These are phyloP conservation scores for Metallyticus violacea DNA, from an alignment of 2,888 invertebrate species.

Conservation along the genomic window DNA sequence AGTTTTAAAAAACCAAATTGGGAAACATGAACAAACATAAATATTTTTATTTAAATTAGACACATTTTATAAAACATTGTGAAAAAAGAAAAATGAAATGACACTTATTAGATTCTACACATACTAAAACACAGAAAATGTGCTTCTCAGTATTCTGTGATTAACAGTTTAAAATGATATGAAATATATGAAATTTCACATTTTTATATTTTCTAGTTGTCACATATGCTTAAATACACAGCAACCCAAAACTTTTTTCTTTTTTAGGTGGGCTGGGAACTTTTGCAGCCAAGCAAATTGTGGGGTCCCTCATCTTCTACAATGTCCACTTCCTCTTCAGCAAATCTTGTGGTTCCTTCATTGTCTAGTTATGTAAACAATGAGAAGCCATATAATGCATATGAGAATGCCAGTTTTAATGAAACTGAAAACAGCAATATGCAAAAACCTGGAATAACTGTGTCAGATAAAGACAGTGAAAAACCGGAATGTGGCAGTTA, in stretches of 20 bases:
- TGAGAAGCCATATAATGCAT: not conserved
- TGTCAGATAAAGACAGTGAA: not conserved
- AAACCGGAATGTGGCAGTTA: not conserved
- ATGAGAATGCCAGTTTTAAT: not conserved
- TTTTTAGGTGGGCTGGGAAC: constrained; percentile 1
- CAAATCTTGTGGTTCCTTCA: not conserved
- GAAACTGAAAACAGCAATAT: not conserved
- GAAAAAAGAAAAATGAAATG: too few relatives aligned
- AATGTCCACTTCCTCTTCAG: not conserved
- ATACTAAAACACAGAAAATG: not conserved
- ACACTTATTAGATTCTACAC: too few relatives aligned
- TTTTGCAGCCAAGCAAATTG: not conserved
- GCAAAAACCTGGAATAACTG: not conserved
- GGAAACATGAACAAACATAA: too few relatives aligned
- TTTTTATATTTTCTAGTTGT: not conserved
- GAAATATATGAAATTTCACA: not conserved
- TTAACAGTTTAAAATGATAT: too few relatives aligned
- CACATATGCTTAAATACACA: too few relatives aligned
- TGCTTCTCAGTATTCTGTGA: not conserved
- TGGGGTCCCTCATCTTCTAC: not conserved
- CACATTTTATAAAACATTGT: too few relatives aligned
- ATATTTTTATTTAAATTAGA: too few relatives aligned
- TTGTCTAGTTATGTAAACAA: not conserved
- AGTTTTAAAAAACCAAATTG: too few relatives aligned
- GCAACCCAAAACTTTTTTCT: too few relatives aligned